Evolutionary conservation across 2,797 vertebrate species (phyloP), one percentile per base, ranked within the genome.

Genomic region (Hyperoplus lanceolatus): DNA sequence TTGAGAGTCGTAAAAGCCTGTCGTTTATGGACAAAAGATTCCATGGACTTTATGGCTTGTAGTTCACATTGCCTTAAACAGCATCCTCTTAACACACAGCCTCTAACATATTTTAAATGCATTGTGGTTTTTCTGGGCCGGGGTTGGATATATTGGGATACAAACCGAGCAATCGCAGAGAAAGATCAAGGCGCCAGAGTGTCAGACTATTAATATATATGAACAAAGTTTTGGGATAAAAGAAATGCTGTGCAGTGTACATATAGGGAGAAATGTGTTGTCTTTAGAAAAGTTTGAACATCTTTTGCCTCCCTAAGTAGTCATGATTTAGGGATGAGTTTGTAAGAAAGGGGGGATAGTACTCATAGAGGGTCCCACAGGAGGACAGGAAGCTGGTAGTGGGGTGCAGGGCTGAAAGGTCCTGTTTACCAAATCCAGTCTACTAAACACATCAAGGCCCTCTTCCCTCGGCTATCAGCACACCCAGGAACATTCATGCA

Each of bases 381-480:
- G 75, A 77, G 68, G 75, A 73, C 79, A 88, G 85, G 84, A 90
- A 75, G 82, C 57, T 73, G 58, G 61, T 71, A 83, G 75, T 1
- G 7, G 77, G 61, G 70, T 57, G 72, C 43, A 53, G 59, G 65
- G 41, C 51, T 68, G 65, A 82, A 81, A 73, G 77, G 58, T 70
- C 73, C 38, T 89, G 85, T 92, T 88, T 88, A 82, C 70, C 82
- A 70, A 83, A 73, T 73, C 70, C 77, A 75, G 79, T 82, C 87
- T 89, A 89, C 64, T 75, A 82, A 89, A 94, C 69, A 78, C 86
- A 90, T 93, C 81, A 92, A 83, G 87, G 46, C 71, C 60, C 69
- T 79, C 63, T 82, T 73, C 73, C 78, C 46, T 78, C 74, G 72
- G 72, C 63, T 57, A 77, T 85, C 85, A 88, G 74, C 62, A 79